phyloP scores from a whole-genome alignment of 1,140 invertebrate genomes.

The Meloidogyne exigua region DNA sequence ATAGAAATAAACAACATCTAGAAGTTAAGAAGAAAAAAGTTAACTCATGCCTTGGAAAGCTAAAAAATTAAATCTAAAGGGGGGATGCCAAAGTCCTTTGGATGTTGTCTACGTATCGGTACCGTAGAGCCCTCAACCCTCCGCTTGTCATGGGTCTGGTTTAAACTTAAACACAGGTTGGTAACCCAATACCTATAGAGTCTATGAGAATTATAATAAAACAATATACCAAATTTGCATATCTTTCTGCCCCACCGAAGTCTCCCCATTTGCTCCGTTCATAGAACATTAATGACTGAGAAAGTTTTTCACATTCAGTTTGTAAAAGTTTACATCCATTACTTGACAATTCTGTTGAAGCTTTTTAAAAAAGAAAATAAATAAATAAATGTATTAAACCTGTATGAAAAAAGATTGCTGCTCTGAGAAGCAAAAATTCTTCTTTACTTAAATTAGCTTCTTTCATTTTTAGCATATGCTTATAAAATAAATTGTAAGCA shows the following conservation, averaged over 20 bases:
- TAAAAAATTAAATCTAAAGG: too few relatives aligned
- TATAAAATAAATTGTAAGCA: background rate
- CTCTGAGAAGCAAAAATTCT: constrained; percentile 8
- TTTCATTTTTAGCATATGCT: background rate
- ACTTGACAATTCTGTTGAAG: background rate
- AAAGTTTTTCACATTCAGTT: background rate
- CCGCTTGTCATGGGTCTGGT: too few relatives aligned
- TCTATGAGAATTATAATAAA: too few relatives aligned
- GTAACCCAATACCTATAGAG: too few relatives aligned
- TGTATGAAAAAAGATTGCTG: background rate
- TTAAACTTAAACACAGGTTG: too few relatives aligned
- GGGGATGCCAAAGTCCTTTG: too few relatives aligned
- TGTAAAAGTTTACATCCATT: background rate
- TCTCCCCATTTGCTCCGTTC: background rate
- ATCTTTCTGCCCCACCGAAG: background rate
- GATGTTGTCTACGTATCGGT: too few relatives aligned
- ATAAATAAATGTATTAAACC: background rate
- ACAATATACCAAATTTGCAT: constrained; percentile 8
- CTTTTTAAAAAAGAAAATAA: background rate
- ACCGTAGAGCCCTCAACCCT: too few relatives aligned
- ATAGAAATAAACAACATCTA: background rate
- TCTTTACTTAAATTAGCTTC: constrained; percentile 6
- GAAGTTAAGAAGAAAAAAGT: too few relatives aligned
- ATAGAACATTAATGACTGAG: constrained; percentile 7
- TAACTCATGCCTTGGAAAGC: too few relatives aligned